Percentiles rank a stretch among this genome's conserved stretches.
Conservation (phyloP, 2,797 vertebrate species). For the Gallirallus australis region DNA sequence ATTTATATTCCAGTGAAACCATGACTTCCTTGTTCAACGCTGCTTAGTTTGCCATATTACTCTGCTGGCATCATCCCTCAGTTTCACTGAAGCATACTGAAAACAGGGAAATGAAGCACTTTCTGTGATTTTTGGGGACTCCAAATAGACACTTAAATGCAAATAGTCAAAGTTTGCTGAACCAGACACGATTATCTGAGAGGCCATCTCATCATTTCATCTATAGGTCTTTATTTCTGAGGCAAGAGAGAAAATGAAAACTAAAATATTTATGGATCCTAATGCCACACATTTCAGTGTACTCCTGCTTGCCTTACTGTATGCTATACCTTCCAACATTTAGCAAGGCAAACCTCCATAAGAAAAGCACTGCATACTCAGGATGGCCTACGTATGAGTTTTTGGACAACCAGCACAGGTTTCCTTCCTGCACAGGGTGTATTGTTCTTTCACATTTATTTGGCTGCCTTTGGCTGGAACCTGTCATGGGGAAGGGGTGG, state of each 20-base stretch:
- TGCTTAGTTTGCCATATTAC: slow-evolving; percentile 55
- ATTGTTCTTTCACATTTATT: background rate
- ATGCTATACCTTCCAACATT: background rate
- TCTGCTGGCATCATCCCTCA: slow-evolving; percentile 6
- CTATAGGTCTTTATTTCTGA: slow-evolving; percentile 2
- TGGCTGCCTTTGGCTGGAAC: background rate
- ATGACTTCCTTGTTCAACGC: slow-evolving; percentile 9
- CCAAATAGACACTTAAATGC: slow-evolving; percentile 7
- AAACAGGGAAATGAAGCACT: slow-evolving; percentile 1
- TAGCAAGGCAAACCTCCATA: background rate
- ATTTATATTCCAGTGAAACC: slow-evolving; percentile 51
- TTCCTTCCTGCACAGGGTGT: background rate
- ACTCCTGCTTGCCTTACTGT: background rate
- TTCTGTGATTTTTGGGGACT: background rate
- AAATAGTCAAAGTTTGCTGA: slow-evolving; percentile 35
- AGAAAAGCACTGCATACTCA: background rate
- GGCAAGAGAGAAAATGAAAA: slow-evolving; percentile 15
- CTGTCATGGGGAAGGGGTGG: background rate
- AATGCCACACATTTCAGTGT: background rate
- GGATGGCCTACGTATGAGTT: background rate
- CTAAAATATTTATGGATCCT: slow-evolving; percentile 33
- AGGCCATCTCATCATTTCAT: background rate
- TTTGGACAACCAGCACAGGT: background rate
- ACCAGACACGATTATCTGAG: slow-evolving; percentile 38
- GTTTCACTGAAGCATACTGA: slow-evolving; percentile 34